Evolutionary conservation across 2,113 vertebrate genomes (phyloP).

Genomic region (Lophius piscatorius): DNA sequence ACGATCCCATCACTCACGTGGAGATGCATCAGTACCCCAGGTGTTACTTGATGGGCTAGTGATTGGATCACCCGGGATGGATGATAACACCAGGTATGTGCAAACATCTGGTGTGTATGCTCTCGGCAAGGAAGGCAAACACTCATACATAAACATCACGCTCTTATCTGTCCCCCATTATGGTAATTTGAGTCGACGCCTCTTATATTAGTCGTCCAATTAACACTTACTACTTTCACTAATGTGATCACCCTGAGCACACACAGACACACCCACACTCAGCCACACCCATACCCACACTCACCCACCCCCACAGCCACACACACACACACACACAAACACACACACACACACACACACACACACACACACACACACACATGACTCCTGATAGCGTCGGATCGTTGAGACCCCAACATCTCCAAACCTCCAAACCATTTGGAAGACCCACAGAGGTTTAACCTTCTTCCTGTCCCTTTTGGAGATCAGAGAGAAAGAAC

Average conservation of each 20-base stretch:
- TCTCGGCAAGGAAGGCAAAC: slow-evolving; percentile 11
- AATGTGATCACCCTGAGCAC: slow-evolving; percentile 42
- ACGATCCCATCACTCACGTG: too few species aligned
- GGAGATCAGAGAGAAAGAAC: neutral
- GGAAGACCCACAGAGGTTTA: slow-evolving; percentile 5
- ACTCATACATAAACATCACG: slow-evolving; percentile 30
- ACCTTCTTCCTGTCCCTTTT: neutral
- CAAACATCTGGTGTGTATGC: neutral
- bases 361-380: too few species aligned
- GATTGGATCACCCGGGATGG: too few species aligned
- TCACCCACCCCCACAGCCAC: too few species aligned
- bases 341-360: too few species aligned
- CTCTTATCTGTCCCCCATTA: slow-evolving; percentile 30
- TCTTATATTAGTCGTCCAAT: slow-evolving; percentile 46
- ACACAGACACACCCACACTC: slow-evolving; percentile 6
- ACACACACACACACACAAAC: too few species aligned
- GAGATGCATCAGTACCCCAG: too few species aligned
- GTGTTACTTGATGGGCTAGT: too few species aligned
- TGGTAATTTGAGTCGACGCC: slow-evolving; percentile 31
- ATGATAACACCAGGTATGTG: too few species aligned
- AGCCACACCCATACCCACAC: too few species aligned
- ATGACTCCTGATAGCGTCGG: neutral
- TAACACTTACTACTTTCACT: slow-evolving; percentile 54
- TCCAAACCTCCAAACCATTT: neutral
- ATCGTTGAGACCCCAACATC: slow-evolving; percentile 20